Base-by-base conservation (phyloP, 2,888 invertebrate genomes). In the Malachius bipustulatus region DNA sequence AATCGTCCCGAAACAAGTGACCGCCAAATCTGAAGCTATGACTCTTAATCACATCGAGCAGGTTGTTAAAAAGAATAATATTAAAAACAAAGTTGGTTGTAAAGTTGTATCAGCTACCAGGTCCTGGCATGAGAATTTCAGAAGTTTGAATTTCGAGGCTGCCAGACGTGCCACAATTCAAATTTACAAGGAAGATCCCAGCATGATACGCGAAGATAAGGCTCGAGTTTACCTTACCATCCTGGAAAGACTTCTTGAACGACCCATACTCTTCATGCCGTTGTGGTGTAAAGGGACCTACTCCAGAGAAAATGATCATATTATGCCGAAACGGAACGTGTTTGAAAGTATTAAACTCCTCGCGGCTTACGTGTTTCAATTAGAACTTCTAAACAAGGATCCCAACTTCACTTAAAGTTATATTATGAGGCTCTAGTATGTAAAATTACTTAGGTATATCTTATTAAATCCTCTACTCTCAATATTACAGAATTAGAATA, bases 301-400 rank as follows among this genome's bases (percentile, higher is more conserved):
- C 41, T 45, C 50, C 9, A 57, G 59, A 3, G 49, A 51, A 14
- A 52, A 52, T 10, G 57, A 63, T 41, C 66, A 67, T 50, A 60
- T 62, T 42, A 60, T 66, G 34, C 50, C 59, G 1, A 34, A 49
- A 19, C 55, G 55, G 30, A 61, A 61, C 45, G 64, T 56, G 40
- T 59, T 55, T 37, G 66, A 66, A 48, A 62, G 63, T 4, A 63
- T 60, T 8, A 67, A 66, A 48, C 42, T 65, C n/a, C 40, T 66
- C 12, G 63, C 55, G 2, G 63, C 61, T 33, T 65, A 63, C 48
- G 49, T 67, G 34, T 56, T 61, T 41, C 61, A 65, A 46, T 28
- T 56, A 6, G 46, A n/a, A n/a, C n/a, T n/a, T n/a, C n/a, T n/a
- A n/a, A n/a, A n/a, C n/a, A n/a, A n/a, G n/a, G n/a, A n/a, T n/a